Evolutionary conservation across 2,113 vertebrate genomes (phyloP).

Genomic region (Raphicerus campestris): DNA sequence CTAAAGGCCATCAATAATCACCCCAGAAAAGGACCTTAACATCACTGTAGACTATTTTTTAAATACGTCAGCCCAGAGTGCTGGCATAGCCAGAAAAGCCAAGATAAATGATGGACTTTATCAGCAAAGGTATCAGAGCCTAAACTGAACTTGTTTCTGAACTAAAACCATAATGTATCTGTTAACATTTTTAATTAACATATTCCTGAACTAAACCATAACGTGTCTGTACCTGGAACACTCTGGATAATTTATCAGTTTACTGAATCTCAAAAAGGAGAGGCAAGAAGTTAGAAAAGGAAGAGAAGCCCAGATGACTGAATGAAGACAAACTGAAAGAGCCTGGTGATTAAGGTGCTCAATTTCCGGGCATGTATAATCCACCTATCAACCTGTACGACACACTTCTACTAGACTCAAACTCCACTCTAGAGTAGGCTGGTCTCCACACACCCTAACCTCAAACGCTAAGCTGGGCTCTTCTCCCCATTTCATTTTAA

Average conservation of each 20-base stretch:
- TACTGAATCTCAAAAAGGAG: not conserved
- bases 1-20: not conserved
- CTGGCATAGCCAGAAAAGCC: not conserved
- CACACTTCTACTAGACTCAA: not conserved
- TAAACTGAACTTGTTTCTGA: not conserved
- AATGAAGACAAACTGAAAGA: not conserved
- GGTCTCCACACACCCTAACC: not conserved
- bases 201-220: conserved; percentile 15
- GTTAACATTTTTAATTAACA: not conserved
- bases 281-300: not conserved
- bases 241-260: conserved; percentile 7
- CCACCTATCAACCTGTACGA: not conserved
- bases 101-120: not conserved
- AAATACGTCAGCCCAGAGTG: not conserved
- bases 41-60: not conserved
- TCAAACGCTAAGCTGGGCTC: not conserved
- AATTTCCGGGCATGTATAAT: not conserved
- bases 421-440: not conserved
- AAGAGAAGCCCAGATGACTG: not conserved
- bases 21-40: not conserved
- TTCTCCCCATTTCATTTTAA: not conserved
- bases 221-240: not conserved
- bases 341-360: not conserved
- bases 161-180: not conserved
- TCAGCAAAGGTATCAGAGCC: not conserved